Base-by-base conservation (phyloP, 2,888 invertebrate genomes). In the Drymonia ruficornis region DNA sequence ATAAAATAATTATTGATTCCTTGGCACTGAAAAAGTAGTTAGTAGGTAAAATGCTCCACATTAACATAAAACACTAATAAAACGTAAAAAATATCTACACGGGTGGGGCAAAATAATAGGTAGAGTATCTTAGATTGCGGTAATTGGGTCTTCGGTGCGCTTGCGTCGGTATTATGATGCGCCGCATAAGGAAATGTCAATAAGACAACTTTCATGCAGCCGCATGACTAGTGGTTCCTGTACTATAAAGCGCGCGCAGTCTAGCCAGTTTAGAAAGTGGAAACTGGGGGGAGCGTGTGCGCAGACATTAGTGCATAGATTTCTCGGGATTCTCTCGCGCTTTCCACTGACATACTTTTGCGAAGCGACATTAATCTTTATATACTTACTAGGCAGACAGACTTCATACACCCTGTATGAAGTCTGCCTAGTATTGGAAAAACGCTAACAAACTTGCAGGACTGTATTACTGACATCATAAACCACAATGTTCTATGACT, bases 271-370 rank as follows among this genome's bases (percentile, higher is more conserved):
- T 91, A 92, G 92, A 92, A 92, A 92, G 92, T 90, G 89, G 90
- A 89, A 85, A 85, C 82, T 78, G 83, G 78, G 84, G 83, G 76
- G 81, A 81, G 81, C 74, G 76, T 69, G 80, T 69, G 80, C 77
- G 73, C 72, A 77, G 77, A 74, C 84, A 81, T 86, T 86, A 83
- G 84, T 85, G 83, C 80, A 81, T 80, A 83, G 86, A 91, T 91
- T 91, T 92, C 91, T 86, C 88, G 88, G 89, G 91, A 92, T 82
- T 90, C 87, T 90, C 90, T 87, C 86, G 90, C 89, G 87, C 90
- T 92, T 91, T 92, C 90, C 91, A 90, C 85, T 90, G 89, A 86
- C 91, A 91, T 81, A 90, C 89, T 87, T 90, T 84, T 83, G 70
- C 81, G 58, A 63, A n/a, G n/a, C 61, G 73, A 68, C 70, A 72